Evolutionary conservation across 2,797 vertebrate genomes (phyloP), one percentile per base, ranked within the genome.

Genomic region (Hyperoplus immaculatus): DNA sequence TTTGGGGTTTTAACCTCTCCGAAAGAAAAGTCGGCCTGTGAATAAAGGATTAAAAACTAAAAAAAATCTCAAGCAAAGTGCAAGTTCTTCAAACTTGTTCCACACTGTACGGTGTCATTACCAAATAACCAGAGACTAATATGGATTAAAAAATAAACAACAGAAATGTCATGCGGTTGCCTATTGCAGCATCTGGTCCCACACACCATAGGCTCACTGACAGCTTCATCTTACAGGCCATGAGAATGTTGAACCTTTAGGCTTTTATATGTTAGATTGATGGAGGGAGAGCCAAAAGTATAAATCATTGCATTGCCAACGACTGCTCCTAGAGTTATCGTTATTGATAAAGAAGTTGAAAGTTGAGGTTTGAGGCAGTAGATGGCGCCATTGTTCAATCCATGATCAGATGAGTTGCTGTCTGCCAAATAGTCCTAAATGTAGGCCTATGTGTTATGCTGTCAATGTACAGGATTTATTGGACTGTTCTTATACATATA

Each of bases 331-430:
- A 21, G 21, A 21, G 21, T 21, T 21, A 21, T 21, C 21, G 1
- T 21, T 21, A 21, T 21, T 21, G 21, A 21, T 21, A 21, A 21
- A 21, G 1, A 21, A 21, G 1, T 21, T 21, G 21, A 21, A 21
- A 21, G 21, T 21, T 21, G 18, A 16, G 0, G 0, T 16, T 1
- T 38, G 0, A 0, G 56, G 10, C 85, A 77, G 71, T n/a, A 87
- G 91, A 79, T 87, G 88, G 88, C 61, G 75, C 77, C 70, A 78
- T 21, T 9, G 29, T 73, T 50, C 62, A 80, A 49, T 41, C 45
- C 21, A 74, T 49, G 3, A 50, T 14, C 38, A 69, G 41, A 13
- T 8, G 18, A 1, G 21, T 16, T 8, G 6, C 18, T 6, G 18
- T 8, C 7, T 12, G 12, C 8, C 14, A 14, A 4, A 16, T 3